These are phyloP conservation scores for Caenorhabditis brenneri DNA, from an alignment of 1,140 invertebrate species.

Conservation along the genomic window DNA sequence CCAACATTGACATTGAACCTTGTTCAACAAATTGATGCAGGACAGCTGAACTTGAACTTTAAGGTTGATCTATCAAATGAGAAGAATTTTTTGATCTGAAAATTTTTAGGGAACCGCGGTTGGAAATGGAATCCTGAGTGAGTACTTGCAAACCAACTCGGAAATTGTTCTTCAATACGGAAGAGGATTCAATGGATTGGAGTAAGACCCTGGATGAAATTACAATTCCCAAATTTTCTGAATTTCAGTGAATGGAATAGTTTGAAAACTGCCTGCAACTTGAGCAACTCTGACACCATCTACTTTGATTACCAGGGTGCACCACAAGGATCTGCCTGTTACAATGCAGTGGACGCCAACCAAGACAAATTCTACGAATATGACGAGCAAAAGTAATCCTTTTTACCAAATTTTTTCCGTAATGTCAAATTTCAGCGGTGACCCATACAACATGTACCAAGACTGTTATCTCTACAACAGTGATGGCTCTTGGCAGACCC, in stretches of 20 bases:
- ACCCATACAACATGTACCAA: constrained; percentile 57
- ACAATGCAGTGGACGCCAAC: not conserved
- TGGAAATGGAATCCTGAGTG: constrained; percentile 55
- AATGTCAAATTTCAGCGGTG: not conserved
- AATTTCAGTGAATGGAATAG: constrained; percentile 47
- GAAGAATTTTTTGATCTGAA: not conserved
- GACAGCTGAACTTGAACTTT: constrained; percentile 47
- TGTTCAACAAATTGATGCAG: constrained; percentile 59
- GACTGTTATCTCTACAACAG: constrained; percentile 53
- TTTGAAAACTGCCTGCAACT: constrained; percentile 22
- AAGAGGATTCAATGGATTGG: constrained; percentile 51
- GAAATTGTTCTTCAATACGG: constrained; percentile 50
- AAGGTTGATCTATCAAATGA: constrained; percentile 21
- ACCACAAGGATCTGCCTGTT: not conserved
- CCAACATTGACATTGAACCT: constrained; percentile 74
- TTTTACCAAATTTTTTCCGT: not conserved
- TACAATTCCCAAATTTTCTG: not conserved
- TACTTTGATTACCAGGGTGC: constrained; percentile 28
- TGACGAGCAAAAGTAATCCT: not conserved
- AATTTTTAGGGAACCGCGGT: constrained; percentile 50
- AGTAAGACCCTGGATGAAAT: not conserved
- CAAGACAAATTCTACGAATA: not conserved
- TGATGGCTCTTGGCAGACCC: not conserved
- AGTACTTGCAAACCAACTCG: constrained; percentile 47
- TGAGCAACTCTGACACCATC: constrained; percentile 8